Conservation (phyloP, 1,140 invertebrate genomes). For the Anastrepha ludens region DNA sequence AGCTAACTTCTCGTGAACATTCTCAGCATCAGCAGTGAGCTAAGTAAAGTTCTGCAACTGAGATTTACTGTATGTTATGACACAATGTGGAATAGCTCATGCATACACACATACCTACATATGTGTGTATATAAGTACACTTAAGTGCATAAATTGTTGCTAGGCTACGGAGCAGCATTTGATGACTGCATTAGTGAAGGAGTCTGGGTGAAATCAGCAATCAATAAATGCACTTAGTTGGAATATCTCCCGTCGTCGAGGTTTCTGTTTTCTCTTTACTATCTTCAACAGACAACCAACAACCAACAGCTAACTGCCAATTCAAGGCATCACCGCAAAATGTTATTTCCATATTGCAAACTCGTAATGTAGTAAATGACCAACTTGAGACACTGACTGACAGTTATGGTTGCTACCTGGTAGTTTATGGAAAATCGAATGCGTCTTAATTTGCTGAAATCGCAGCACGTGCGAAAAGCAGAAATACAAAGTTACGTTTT, state of each 20-base stretch:
- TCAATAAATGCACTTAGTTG: not conserved
- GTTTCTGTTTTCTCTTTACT: not conserved
- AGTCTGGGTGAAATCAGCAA: not conserved
- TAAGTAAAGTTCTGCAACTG: too few species aligned
- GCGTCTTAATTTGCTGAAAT: conserved; percentile 6
- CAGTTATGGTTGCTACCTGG: not conserved
- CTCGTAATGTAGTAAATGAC: not conserved
- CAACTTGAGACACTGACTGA: not conserved
- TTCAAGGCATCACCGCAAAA: conserved; percentile 3
- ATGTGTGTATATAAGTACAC: too few species aligned
- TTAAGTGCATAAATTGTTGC: too few species aligned
- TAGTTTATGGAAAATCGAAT: too few species aligned
- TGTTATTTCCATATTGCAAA: not conserved
- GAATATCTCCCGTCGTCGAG: not conserved
- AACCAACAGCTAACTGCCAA: not conserved
- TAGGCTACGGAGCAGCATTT: too few species aligned
- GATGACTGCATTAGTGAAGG: too few species aligned
- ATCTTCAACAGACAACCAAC: not conserved
- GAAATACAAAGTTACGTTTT: not conserved
- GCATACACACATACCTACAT: too few species aligned
- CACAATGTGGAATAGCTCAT: too few species aligned
- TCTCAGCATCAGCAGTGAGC: too few species aligned
- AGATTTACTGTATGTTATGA: too few species aligned
- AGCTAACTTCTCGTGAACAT: too few species aligned
- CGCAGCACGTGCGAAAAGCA: conserved; percentile 19